Percentiles rank a stretch among this genome's conserved stretches.
Conservation (phyloP, 2,113 vertebrate genomes). For the Colius striatus region DNA sequence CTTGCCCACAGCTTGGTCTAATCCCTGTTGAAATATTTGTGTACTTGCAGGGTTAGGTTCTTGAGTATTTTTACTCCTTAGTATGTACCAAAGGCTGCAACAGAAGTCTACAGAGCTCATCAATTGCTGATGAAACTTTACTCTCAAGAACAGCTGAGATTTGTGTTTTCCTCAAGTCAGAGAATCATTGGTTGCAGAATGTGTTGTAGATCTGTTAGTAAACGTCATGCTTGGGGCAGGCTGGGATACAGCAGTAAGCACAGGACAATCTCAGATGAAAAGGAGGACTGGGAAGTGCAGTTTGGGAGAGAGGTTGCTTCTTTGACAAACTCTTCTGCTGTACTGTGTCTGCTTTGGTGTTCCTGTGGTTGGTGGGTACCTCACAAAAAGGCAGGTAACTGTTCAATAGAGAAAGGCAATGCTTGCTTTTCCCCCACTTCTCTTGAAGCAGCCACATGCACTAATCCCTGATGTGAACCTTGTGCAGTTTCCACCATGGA, state of each 20-base stretch:
- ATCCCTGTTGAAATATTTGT: neutral
- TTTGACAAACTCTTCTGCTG: neutral
- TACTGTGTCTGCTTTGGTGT: neutral
- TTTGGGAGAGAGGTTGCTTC: neutral
- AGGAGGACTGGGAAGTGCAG: neutral
- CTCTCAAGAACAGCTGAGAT: neutral
- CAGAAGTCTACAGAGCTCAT: neutral
- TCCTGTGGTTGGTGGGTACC: neutral
- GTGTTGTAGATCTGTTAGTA: neutral
- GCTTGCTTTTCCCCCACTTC: neutral
- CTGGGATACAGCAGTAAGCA: neutral
- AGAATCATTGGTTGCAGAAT: neutral
- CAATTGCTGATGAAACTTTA: neutral
- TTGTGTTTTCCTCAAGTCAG: neutral
- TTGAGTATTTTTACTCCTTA: neutral
- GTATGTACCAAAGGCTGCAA: neutral
- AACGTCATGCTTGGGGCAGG: neutral
- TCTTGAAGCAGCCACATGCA: neutral
- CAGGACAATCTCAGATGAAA: neutral
- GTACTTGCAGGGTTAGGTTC: neutral
- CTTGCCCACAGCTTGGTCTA: neutral
- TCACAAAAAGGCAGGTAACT: neutral
- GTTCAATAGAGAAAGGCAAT: neutral
- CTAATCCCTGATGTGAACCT: conserved; percentile 23
- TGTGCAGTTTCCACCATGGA: neutral